phyloP scores from a whole-genome alignment of 2,888 invertebrate species.

The Melangyna quadrimaculata region DNA sequence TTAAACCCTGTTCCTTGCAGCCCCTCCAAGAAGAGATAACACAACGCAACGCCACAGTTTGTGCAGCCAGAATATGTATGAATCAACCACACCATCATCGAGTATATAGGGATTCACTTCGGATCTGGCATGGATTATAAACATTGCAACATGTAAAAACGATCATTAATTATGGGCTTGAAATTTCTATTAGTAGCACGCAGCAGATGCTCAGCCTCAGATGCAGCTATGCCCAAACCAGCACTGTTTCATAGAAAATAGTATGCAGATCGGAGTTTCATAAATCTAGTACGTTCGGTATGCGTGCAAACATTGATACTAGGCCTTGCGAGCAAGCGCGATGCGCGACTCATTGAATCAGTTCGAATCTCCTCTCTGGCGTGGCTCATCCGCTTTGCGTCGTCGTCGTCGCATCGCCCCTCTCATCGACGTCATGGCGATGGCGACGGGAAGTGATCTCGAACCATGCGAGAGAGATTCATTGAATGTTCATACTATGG shows the following conservation, averaged over 20 bases:
- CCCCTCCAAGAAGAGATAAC: slow-evolving; percentile 50
- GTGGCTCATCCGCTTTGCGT: not conserved
- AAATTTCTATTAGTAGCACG: slow-evolving; percentile 73
- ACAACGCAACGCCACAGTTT: slow-evolving; percentile 38
- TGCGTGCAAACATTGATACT: slow-evolving; percentile 46
- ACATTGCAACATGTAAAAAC: slow-evolving; percentile 72
- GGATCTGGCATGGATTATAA: slow-evolving; percentile 57
- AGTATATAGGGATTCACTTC: slow-evolving; percentile 30
- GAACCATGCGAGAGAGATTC: slow-evolving; percentile 42
- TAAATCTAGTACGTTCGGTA: slow-evolving; percentile 40
- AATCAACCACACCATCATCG: slow-evolving; percentile 14
- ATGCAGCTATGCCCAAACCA: slow-evolving; percentile 4
- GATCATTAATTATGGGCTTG: slow-evolving; percentile 74
- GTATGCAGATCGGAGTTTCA: slow-evolving; percentile 65
- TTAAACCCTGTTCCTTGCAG: slow-evolving; percentile 31
- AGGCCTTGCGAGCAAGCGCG: slow-evolving; percentile 13
- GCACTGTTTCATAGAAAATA: slow-evolving; percentile 16
- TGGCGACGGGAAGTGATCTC: slow-evolving; percentile 63
- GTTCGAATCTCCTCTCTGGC: slow-evolving; percentile 44
- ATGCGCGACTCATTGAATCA: slow-evolving; percentile 59
- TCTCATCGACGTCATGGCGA: slow-evolving; percentile 37
- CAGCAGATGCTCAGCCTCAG: slow-evolving; percentile 62
- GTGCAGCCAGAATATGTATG: slow-evolving; percentile 22
- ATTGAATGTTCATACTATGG: slow-evolving; percentile 58
- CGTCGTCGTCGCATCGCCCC: not conserved